Percentiles rank a stretch among this genome's conserved stretches.
phyloP scores from a whole-genome alignment of 1,140 invertebrate species.

The Mactra quadrangularis region DNA sequence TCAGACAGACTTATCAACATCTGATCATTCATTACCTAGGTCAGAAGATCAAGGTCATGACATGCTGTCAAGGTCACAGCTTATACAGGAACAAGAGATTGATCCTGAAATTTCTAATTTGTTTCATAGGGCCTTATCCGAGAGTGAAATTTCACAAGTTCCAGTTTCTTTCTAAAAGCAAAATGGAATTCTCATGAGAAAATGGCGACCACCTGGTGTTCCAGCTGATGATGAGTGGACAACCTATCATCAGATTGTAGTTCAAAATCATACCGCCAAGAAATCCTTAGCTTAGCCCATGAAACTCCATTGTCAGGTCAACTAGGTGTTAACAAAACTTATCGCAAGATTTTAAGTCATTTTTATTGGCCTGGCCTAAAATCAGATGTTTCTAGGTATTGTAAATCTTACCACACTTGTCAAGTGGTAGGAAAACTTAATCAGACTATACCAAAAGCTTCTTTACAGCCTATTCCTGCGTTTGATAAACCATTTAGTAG shows the following conservation, averaged over 20 bases:
- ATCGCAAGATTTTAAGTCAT: too few relatives aligned
- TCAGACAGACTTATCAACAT: too few relatives aligned
- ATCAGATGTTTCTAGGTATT: too few relatives aligned
- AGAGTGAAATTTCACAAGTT: too few relatives aligned
- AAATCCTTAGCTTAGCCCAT: constrained; percentile 55
- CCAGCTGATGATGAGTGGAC: too few relatives aligned
- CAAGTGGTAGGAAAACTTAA: constrained; percentile 68
- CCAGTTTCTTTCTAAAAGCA: constrained; percentile 36
- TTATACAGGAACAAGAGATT: constrained; percentile 52
- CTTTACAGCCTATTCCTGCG: too few relatives aligned
- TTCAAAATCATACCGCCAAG: constrained; percentile 28
- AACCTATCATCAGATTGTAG: constrained; percentile 50
- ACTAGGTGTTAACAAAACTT: too few relatives aligned
- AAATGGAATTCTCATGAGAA: constrained; percentile 58
- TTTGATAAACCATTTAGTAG: constrained; percentile 54
- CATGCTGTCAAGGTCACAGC: constrained; percentile 26
- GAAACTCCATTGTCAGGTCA: too few relatives aligned
- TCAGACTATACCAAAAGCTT: constrained; percentile 38
- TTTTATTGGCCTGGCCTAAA: too few relatives aligned
- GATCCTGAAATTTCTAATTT: too few relatives aligned
- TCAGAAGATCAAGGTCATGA: constrained; percentile 4
- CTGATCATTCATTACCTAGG: background rate
- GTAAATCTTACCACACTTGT: constrained; percentile 64
- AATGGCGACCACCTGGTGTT: constrained; percentile 49
- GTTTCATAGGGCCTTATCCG: too few relatives aligned